These are phyloP conservation scores for Anticlea derivata DNA, from an alignment of 2,888 invertebrate genomes.

Conservation along the genomic window DNA sequence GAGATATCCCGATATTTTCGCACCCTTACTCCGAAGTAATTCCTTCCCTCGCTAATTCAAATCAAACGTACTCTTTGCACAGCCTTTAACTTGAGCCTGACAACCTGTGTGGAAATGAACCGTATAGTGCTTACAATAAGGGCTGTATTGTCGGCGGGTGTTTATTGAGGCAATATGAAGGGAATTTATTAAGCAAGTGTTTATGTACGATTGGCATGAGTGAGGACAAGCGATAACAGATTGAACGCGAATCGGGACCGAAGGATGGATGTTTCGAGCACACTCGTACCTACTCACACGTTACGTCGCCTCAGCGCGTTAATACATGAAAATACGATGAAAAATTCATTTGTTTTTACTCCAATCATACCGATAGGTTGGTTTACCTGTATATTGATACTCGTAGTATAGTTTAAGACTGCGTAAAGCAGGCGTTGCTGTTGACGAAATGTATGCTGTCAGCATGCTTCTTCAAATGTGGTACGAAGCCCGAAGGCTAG, in stretches of 20 bases:
- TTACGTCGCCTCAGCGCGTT: no score
- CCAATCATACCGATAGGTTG: no score
- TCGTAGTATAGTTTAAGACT: no score
- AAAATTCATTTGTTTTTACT: no score
- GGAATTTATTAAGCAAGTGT: slow-evolving; percentile 20
- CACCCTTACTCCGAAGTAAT: slow-evolving; percentile 7
- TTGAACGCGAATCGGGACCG: slow-evolving; percentile 2
- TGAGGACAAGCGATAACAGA: slow-evolving; percentile 14
- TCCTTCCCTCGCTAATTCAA: slow-evolving; percentile 16
- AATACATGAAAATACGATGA: no score
- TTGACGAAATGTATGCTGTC: no score
- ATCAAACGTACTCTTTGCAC: slow-evolving; percentile 21
- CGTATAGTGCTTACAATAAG: background rate
- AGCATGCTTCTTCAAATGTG: no score
- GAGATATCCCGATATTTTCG: slow-evolving; percentile 10
- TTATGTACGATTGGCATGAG: slow-evolving; percentile 17
- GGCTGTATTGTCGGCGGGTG: slow-evolving; percentile 5
- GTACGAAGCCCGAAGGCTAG: no score
- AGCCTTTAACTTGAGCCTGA: slow-evolving; percentile 2
- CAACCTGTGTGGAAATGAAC: background rate
- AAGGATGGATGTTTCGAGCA: background rate
- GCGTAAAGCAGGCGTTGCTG: no score
- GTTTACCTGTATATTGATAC: no score
- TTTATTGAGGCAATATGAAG: slow-evolving; percentile 16
- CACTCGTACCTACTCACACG: no score